A percentile compares a stretch with the other conserved stretches of the same genome.
Evolutionary conservation across 1,140 invertebrate species (phyloP).

Genomic region (Chrysomallon squamiferum): DNA sequence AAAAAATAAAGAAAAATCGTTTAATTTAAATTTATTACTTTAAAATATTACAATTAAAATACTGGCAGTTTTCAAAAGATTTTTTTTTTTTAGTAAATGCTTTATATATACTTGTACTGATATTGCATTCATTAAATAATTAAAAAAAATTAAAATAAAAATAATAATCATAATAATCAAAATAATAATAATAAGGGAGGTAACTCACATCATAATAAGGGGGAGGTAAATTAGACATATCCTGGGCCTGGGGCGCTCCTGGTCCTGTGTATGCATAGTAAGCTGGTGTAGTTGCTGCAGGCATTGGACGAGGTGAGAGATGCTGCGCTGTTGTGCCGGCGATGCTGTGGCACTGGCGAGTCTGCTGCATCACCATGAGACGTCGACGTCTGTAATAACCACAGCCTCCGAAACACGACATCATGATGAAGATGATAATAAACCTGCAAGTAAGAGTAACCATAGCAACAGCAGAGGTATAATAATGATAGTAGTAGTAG

Average conservation of each 20-base stretch:
- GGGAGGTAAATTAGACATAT: constrained; percentile 67
- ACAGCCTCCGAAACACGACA: constrained; percentile 55
- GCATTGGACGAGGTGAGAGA: constrained; percentile 57
- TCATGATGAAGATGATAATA: constrained; percentile 47
- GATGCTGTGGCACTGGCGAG: background rate
- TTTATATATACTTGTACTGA: too few species aligned
- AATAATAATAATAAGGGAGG: too few species aligned
- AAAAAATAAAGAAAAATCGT: too few species aligned
- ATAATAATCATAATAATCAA: too few species aligned
- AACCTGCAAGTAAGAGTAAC: constrained; percentile 34
- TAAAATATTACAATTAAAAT: too few species aligned
- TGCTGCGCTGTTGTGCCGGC: constrained; percentile 75
- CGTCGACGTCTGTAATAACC: constrained; percentile 50
- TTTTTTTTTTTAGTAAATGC: too few species aligned
- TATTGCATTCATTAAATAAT: too few species aligned
- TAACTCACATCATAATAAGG: constrained; percentile 79
- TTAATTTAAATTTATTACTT: too few species aligned
- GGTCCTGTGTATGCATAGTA: constrained; percentile 28
- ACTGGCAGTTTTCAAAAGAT: too few species aligned
- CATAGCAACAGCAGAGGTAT: too few species aligned
- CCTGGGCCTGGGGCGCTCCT: constrained; percentile 1
- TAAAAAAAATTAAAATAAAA: too few species aligned
- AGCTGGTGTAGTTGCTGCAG: background rate
- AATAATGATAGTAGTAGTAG: too few species aligned
- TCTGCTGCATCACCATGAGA: constrained; percentile 15